Evolutionary conservation across 1,140 invertebrate species (phyloP).

Genomic region (Cataglyphis hispanica): DNA sequence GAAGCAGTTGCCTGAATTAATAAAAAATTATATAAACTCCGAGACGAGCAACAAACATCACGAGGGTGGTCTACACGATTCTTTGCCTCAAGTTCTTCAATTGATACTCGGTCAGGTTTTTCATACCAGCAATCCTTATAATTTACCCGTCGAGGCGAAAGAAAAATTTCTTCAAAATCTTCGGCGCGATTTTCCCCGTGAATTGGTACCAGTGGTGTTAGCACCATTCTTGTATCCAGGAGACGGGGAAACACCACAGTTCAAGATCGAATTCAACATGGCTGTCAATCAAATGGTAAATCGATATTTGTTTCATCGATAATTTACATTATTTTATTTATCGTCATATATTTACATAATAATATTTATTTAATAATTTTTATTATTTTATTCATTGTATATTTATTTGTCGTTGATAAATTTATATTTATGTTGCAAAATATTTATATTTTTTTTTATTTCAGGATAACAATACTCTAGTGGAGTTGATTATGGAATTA

Average conservation of each 20-base stretch:
- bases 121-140: slow-evolving; percentile 87
- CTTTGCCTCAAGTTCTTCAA: slow-evolving; percentile 95
- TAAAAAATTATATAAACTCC: slow-evolving; percentile 94
- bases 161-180: slow-evolving; percentile 93
- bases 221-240: slow-evolving; percentile 94
- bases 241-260: slow-evolving; percentile 91
- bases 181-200: slow-evolving; percentile 94
- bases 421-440: neutral
- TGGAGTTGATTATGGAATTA: slow-evolving; percentile 95
- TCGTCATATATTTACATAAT: too few species aligned
- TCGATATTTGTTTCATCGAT: slow-evolving; percentile 55
- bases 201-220: slow-evolving; percentile 94
- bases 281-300: slow-evolving; percentile 89
- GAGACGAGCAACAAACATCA: slow-evolving; percentile 89
- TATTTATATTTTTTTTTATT: slow-evolving; percentile 43
- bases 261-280: slow-evolving; percentile 87
- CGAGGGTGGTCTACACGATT: slow-evolving; percentile 94
- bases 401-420: neutral
- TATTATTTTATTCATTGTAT: too few species aligned
- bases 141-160: slow-evolving; percentile 90
- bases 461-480: slow-evolving; percentile 90
- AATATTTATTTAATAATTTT: too few species aligned
- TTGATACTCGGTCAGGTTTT: slow-evolving; percentile 90
- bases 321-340: neutral
- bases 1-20: slow-evolving; percentile 93